These are phyloP conservation scores for Natrix natrix DNA, from an alignment of 2,797 vertebrate genomes.

Conservation along the genomic window DNA sequence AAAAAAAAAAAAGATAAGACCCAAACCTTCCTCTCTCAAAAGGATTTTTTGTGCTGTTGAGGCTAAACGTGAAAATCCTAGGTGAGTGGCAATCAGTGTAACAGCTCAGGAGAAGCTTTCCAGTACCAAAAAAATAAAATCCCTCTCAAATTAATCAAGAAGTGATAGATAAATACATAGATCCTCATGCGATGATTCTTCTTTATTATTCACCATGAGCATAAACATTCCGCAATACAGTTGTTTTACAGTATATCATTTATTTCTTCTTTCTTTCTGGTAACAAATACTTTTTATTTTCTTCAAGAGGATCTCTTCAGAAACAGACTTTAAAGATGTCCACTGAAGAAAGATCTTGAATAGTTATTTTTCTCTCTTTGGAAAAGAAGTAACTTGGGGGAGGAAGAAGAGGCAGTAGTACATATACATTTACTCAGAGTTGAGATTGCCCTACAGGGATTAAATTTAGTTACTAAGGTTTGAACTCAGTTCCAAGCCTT, in stretches of 20 bases:
- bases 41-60: constrained; percentile 37
- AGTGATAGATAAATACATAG: constrained; percentile 34
- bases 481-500: not conserved
- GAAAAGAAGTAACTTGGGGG: not conserved
- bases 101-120: constrained; percentile 39
- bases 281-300: constrained; percentile 8
- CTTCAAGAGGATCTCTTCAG: not conserved
- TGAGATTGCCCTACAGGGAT: not conserved
- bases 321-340: constrained; percentile 10
- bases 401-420: not conserved
- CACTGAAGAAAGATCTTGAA: not conserved
- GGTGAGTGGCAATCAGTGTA: constrained; percentile 40
- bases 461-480: not conserved
- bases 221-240: constrained; percentile 9
- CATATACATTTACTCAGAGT: not conserved
- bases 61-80: constrained; percentile 27
- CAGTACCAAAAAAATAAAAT: not conserved
- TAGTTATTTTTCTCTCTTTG: not conserved
- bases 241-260: constrained; percentile 23
- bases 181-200: constrained; percentile 26
- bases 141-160: not conserved
- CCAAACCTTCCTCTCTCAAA: not conserved
- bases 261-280: constrained; percentile 21
- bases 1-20: not conserved
- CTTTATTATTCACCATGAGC: constrained; percentile 17